Conservation (phyloP, 2,888 invertebrate species). For the Craniophora ligustri region DNA sequence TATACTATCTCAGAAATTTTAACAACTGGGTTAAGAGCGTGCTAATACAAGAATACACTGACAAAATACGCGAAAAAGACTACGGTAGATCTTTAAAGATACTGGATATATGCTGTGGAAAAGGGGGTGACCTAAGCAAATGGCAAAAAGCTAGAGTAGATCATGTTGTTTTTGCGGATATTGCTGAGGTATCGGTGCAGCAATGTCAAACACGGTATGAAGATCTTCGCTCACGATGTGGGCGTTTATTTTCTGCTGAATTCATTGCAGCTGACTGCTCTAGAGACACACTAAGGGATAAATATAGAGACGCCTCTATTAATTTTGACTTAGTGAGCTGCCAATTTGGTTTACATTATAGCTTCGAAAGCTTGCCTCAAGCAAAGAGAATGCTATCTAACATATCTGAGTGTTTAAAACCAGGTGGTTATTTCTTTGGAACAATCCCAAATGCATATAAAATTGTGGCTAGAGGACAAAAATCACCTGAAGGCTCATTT, state of each 20-base stretch:
- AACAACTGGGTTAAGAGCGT: constrained; percentile 99
- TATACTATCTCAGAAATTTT: constrained; percentile 98
- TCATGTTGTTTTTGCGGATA: constrained; percentile 96
- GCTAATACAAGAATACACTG: constrained; percentile 95
- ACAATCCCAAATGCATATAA: constrained; percentile 98
- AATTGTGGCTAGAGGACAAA: constrained; percentile 93
- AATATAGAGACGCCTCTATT: constrained; percentile 93
- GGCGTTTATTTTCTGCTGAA: constrained; percentile 93
- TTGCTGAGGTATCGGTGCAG: constrained; percentile 96
- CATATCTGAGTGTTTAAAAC: constrained; percentile 95
- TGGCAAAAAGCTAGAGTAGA: constrained; percentile 95
- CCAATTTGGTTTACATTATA: constrained; percentile 99
- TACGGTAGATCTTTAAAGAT: constrained; percentile 92
- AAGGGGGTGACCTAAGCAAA: constrained; percentile 99
- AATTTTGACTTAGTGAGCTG: constrained; percentile 97
- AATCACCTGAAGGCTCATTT: constrained; percentile 89
- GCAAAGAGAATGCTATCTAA: constrained; percentile 98
- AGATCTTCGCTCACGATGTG: constrained; percentile 87
- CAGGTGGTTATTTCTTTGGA: constrained; percentile 98
- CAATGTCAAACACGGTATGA: constrained; percentile 96
- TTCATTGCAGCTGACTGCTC: constrained; percentile 98
- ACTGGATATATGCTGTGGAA: constrained; percentile 98
- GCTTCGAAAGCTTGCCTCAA: constrained; percentile 96
- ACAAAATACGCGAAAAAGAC: constrained; percentile 90
- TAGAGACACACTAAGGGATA: constrained; percentile 93